Evolutionary conservation across 1,140 invertebrate genomes (phyloP).

Genomic region (Pseudobourletiella spinata): DNA sequence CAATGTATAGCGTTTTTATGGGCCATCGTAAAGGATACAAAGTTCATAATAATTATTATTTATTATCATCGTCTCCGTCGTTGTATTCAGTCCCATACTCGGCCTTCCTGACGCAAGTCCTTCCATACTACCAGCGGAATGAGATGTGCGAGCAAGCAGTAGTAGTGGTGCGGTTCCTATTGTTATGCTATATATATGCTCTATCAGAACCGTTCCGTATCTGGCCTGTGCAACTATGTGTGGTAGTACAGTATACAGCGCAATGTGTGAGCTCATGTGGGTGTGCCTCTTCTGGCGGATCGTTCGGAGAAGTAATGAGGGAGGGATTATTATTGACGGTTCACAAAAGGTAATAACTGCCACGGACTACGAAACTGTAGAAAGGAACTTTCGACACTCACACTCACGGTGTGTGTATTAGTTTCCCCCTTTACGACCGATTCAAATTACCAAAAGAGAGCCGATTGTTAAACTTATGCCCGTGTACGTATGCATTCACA

Average conservation of each 20-base stretch:
- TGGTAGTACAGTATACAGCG: too few relatives aligned
- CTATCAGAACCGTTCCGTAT: too few relatives aligned
- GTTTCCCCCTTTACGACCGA: conserved; percentile 11
- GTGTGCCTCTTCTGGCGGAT: too few relatives aligned
- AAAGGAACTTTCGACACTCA: conserved; percentile 23
- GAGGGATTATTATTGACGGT: not conserved
- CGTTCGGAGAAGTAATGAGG: too few relatives aligned
- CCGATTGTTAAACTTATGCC: not conserved
- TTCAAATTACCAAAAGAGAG: conserved; percentile 12
- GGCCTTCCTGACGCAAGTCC: too few relatives aligned
- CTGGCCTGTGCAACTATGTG: too few relatives aligned
- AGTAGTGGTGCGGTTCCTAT: too few relatives aligned
- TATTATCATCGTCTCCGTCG: not conserved
- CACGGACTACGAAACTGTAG: not conserved
- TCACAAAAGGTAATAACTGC: conserved; percentile 7
- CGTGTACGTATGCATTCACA: not conserved
- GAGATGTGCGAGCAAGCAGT: too few relatives aligned
- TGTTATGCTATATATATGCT: too few relatives aligned
- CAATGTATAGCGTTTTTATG: conserved; percentile 4
- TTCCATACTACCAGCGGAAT: too few relatives aligned
- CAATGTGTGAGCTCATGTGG: too few relatives aligned
- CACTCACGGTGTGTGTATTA: conserved; percentile 9
- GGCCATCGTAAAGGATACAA: conserved; percentile 2
- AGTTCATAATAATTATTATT: conserved; percentile 7
- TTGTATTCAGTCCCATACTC: too few relatives aligned